These are phyloP conservation scores for Sphenopsis melanotis DNA, from an alignment of 2,797 vertebrate species.

Conservation along the genomic window DNA sequence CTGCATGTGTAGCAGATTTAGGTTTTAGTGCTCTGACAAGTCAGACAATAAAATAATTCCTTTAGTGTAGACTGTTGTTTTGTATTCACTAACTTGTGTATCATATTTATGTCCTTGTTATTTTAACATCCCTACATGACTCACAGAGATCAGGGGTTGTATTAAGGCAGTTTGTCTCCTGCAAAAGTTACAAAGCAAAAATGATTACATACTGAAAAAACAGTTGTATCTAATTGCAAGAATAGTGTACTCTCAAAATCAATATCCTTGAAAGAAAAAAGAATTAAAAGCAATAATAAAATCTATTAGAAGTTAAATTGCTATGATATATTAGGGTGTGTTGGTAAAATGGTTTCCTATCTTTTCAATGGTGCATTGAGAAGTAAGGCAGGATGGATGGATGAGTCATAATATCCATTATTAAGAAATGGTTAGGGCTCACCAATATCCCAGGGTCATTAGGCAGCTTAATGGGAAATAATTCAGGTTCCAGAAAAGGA, in stretches of 20 bases:
- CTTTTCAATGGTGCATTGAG: constrained; percentile 25
- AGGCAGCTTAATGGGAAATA: constrained; percentile 36
- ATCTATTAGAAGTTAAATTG: constrained; percentile 48
- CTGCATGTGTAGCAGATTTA: background rate
- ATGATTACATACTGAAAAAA: constrained; percentile 41
- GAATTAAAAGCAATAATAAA: constrained; percentile 51
- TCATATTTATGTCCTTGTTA: constrained; percentile 30
- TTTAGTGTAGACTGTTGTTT: background rate
- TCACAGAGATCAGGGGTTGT: constrained; percentile 14
- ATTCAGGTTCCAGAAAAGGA: background rate
- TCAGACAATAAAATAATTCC: background rate
- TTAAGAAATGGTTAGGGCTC: constrained; percentile 15
- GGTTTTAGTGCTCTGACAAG: background rate
- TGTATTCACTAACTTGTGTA: background rate
- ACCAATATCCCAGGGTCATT: constrained; percentile 21
- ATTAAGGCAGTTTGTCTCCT: constrained; percentile 42
- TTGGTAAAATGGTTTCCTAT: constrained; percentile 25
- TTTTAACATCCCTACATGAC: constrained; percentile 14
- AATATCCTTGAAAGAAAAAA: constrained; percentile 45
- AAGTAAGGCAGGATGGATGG: background rate
- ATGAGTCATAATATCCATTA: constrained; percentile 20
- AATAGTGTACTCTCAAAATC: constrained; percentile 43
- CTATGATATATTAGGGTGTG: constrained; percentile 16
- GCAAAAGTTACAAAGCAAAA: constrained; percentile 31
- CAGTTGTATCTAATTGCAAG: constrained; percentile 31